Conservation (phyloP, 2,113 vertebrate genomes). For the Vombatus ursinus region DNA sequence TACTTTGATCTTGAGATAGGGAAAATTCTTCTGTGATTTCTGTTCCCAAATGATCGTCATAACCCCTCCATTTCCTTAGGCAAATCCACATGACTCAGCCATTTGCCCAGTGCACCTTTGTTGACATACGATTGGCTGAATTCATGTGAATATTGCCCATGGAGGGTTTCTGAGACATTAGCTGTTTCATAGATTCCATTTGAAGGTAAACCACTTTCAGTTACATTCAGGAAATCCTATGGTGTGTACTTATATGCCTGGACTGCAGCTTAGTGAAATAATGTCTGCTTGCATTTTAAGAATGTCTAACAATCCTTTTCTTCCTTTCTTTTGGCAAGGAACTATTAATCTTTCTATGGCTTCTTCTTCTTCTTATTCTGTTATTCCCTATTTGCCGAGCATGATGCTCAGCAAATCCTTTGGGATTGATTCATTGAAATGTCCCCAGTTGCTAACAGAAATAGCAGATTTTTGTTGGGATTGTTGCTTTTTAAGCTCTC, state of each 20-base stretch:
- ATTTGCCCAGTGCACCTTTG: not conserved
- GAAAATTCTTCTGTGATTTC: not conserved
- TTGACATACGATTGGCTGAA: not conserved
- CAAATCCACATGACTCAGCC: not conserved
- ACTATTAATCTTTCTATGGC: not conserved
- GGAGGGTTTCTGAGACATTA: not conserved
- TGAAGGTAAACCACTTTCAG: not conserved
- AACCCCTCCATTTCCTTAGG: not conserved
- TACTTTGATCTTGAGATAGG: not conserved
- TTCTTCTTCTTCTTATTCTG: not conserved
- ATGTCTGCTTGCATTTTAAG: not conserved
- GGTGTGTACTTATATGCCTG: not conserved
- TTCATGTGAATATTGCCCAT: not conserved
- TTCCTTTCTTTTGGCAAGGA: not conserved
- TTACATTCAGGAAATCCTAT: not conserved
- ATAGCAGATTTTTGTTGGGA: not conserved
- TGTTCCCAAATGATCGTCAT: not conserved
- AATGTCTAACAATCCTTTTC: not conserved
- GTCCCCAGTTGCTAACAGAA: not conserved
- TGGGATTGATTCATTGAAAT: not conserved
- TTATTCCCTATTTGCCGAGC: not conserved
- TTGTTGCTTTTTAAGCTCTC: not conserved
- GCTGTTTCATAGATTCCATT: not conserved
- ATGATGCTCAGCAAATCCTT: not conserved
- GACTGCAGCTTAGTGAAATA: not conserved